A percentile compares a stretch with the other conserved stretches of the same genome.
phyloP scores from a whole-genome alignment of 2,888 invertebrate species.

The Metallyticus violacea region DNA sequence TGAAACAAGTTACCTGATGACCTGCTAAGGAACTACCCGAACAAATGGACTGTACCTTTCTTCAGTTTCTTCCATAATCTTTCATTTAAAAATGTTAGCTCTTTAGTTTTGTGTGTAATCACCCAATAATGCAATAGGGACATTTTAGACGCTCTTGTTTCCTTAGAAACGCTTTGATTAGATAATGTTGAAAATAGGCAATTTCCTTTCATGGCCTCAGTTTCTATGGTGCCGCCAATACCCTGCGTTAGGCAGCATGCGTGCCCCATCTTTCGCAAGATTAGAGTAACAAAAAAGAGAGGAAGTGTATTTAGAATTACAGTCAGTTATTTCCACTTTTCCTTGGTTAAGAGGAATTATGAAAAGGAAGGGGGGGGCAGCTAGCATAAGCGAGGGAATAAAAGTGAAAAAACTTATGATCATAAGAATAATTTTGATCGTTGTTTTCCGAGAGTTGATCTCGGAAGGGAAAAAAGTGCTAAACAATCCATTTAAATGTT shows the following conservation, averaged over 20 bases:
- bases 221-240: not conserved
- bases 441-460: no score
- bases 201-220: conserved; percentile 9
- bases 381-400: not conserved
- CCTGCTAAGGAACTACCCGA: no score
- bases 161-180: not conserved
- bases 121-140: not conserved
- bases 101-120: no score
- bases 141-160: no score
- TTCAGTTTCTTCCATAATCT: no score
- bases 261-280: conserved; percentile 6
- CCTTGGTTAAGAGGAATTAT: not conserved
- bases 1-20: no score
- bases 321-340: not conserved
- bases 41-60: no score
- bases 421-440: no score
- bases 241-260: not conserved
- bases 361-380: not conserved
- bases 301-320: not conserved
- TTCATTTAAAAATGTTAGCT: no score
- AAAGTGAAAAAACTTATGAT: not conserved
- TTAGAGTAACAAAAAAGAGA: not conserved
- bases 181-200: not conserved
- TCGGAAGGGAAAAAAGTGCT: no score
- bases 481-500: no score